These are phyloP conservation scores for Reticulitermes speratus DNA, from an alignment of 1,140 invertebrate species.

Conservation along the genomic window DNA sequence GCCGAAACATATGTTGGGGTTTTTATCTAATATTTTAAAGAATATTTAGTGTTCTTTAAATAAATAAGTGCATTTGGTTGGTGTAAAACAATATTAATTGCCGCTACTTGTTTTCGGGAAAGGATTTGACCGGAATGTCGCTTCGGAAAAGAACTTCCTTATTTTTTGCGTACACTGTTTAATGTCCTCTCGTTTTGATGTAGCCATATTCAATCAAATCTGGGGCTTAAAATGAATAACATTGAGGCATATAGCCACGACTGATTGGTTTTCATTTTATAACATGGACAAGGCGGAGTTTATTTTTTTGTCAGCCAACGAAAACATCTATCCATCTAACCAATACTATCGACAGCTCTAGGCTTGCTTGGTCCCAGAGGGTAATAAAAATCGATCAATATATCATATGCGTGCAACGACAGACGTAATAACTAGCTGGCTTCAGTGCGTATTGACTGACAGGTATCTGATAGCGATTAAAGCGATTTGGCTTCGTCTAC, in stretches of 20 bases:
- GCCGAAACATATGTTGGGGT: no score
- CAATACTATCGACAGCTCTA: neutral
- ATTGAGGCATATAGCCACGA: neutral
- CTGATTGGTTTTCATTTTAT: slow-evolving; percentile 12
- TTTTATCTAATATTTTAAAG: no score
- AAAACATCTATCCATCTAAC: neutral
- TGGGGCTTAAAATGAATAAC: neutral
- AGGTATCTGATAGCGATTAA: neutral
- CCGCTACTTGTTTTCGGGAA: no score
- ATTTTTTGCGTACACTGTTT: neutral
- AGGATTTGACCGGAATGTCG: neutral
- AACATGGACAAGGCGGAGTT: slow-evolving; percentile 4
- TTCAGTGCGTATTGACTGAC: neutral
- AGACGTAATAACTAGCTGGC: neutral
- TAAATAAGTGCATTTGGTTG: no score
- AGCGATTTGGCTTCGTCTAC: neutral
- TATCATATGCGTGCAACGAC: neutral
- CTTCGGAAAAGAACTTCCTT: neutral
- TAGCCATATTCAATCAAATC: neutral
- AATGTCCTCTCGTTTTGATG: neutral
- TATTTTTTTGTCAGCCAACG: neutral
- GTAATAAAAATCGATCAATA: slow-evolving; percentile 4
- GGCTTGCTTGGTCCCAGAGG: neutral
- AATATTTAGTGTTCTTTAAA: no score
- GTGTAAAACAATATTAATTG: no score